These are phyloP conservation scores for Molossus alvarezi DNA, from an alignment of 2,797 vertebrate genomes.

Conservation along the genomic window DNA sequence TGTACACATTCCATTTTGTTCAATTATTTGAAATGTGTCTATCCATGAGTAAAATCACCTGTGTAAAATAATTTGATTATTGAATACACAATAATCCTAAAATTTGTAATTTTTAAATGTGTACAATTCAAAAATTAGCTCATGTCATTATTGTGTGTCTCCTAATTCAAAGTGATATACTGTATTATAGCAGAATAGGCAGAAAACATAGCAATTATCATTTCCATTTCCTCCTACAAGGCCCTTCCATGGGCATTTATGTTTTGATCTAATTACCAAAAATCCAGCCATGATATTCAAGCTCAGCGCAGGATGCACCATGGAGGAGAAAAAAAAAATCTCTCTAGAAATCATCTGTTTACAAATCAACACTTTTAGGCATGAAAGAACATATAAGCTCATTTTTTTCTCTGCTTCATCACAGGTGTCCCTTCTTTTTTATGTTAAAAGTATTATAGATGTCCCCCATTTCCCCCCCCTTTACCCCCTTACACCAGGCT, in stretches of 20 bases:
- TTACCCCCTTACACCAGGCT: not conserved
- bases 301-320: not conserved
- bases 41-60: not conserved
- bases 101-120: conserved; percentile 60
- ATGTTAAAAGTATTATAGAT: not conserved
- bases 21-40: conserved; percentile 56
- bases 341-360: conserved; percentile 44
- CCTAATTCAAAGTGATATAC: conserved; percentile 30
- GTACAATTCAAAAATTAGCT: conserved; percentile 73
- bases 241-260: not conserved
- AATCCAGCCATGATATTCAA: not conserved
- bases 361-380: conserved; percentile 8
- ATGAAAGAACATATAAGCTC: not conserved
- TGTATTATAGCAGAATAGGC: not conserved
- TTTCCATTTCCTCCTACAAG: conserved; percentile 25
- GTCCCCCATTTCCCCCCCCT: not conserved
- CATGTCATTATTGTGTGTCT: conserved; percentile 44
- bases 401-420: not conserved
- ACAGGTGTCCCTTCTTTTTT: not conserved
- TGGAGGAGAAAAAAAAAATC: not conserved
- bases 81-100: conserved; percentile 50
- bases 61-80: conserved; percentile 62
- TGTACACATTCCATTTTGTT: not conserved
- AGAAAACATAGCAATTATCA: not conserved
- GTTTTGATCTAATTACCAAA: conserved; percentile 49